Conservation (phyloP, 2,888 invertebrate genomes). For the Eupithecia pulchellata region DNA sequence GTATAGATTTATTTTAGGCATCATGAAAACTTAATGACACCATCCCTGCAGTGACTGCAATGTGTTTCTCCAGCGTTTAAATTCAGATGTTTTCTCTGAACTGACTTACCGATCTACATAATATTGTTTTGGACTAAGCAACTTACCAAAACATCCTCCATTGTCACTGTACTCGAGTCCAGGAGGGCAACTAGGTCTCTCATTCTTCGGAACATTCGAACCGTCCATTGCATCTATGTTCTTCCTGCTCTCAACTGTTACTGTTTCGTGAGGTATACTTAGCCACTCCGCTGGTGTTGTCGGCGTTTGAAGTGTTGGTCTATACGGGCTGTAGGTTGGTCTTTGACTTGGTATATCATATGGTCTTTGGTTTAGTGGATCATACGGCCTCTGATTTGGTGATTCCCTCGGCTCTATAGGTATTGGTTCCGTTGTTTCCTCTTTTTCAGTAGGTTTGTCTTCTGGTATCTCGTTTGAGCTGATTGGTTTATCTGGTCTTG, state of each 20-base stretch:
- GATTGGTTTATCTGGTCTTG: constrained; percentile 39
- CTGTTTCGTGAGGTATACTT: constrained; percentile 57
- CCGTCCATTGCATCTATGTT: constrained; percentile 30
- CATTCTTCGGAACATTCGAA: constrained; percentile 62
- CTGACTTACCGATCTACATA: neutral
- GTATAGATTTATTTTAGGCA: no score
- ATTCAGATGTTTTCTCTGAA: no score
- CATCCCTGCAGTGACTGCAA: no score
- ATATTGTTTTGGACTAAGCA: neutral
- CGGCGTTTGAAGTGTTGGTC: constrained; percentile 44
- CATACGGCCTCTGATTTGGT: constrained; percentile 32
- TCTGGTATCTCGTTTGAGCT: constrained; percentile 37
- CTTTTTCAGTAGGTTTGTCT: constrained; percentile 23
- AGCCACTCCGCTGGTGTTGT: constrained; percentile 58
- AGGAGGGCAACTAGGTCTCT: constrained; percentile 73
- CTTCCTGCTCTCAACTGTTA: constrained; percentile 38
- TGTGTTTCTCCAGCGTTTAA: no score
- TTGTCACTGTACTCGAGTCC: constrained; percentile 84
- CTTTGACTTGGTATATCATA: constrained; percentile 36
- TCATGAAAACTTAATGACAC: no score
- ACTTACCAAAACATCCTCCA: constrained; percentile 86
- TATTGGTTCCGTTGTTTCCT: constrained; percentile 34
- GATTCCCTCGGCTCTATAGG: constrained; percentile 20
- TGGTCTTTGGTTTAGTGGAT: neutral
- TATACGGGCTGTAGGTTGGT: constrained; percentile 53